Evolutionary conservation across 2,888 invertebrate species (phyloP), one percentile per base, ranked within the genome.

Genomic region (Leptinotarsa haldemani): DNA sequence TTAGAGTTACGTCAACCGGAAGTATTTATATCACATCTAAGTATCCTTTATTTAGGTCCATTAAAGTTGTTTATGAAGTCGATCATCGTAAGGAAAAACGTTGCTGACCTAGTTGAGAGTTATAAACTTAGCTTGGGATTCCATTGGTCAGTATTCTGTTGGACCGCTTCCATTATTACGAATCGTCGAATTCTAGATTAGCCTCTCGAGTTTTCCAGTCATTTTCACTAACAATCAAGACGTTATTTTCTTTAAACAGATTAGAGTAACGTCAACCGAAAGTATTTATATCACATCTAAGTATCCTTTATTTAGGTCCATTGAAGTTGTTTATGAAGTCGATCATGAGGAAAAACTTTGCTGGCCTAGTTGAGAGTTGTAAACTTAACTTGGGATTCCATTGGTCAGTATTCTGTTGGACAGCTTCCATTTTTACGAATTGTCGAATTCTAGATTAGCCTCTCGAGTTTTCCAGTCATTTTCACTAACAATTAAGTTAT

Each of bases 111-210:
- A 48, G 65, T 61, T 47, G 64, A 53, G 63, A 30, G 7, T 13
- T 46, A 25, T 68, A 48, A 46, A 73, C 69, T 58, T 48, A 9
- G 18, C n/a, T 47, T 3, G 25, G 22, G 47, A 56, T 3, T 69
- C 30, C 22, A 73, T 71, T 69, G 74, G 74, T 52, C 65, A 47
- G 50, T 22, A 52, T 64, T 48, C 20, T 74, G 71, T 74, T 68
- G 69, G 40, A 18, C 46, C 65, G 64, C 71, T 69, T 69, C 74
- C 65, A 74, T 74, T 71, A 71, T 71, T 58, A 71, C 74, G 48
- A 53, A 30, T 30, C 47, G 40, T 53, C 47, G 61, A 70, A 71
- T 46, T 68, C 47, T 53, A 64, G 52, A 56, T 68, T 50, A 18
- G 40, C 53, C 53, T 56, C 68, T 52, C 56, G 40, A n/a, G n/a